phyloP scores from a whole-genome alignment of 2,888 invertebrate genomes.

The Flexamia atlantica region DNA sequence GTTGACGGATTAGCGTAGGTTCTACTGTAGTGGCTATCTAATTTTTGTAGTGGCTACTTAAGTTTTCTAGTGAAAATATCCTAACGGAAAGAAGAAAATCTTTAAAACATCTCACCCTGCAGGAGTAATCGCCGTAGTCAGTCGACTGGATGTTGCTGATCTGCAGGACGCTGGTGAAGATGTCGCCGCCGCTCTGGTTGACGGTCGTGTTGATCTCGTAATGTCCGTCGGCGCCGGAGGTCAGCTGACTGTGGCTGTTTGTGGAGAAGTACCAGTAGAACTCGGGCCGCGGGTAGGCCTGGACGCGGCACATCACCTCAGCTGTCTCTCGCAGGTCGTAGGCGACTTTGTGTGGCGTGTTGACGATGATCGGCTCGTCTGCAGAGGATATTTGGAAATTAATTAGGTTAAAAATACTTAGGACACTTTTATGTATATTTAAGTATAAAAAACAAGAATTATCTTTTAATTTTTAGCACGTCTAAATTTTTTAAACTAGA shows the following conservation, averaged over 20 bases:
- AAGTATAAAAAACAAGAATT: too few relatives aligned
- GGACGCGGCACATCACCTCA: slow-evolving; percentile 91
- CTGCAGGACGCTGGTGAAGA: slow-evolving; percentile 86
- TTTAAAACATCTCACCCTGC: slow-evolving; percentile 85
- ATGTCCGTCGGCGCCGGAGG: slow-evolving; percentile 88
- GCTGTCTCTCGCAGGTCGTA: slow-evolving; percentile 91
- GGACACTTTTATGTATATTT: too few relatives aligned
- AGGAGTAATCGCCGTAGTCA: slow-evolving; percentile 95
- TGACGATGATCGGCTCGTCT: slow-evolving; percentile 92
- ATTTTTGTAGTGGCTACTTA: too few relatives aligned
- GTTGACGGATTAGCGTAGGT: too few relatives aligned
- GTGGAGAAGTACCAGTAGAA: slow-evolving; percentile 94
- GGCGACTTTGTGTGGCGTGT: slow-evolving; percentile 92
- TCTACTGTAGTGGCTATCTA: too few relatives aligned
- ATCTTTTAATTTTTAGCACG: too few relatives aligned
- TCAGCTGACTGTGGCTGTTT: slow-evolving; percentile 85
- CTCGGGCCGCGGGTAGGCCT: slow-evolving; percentile 94
- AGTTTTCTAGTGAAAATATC: too few relatives aligned
- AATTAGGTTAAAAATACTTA: too few relatives aligned
- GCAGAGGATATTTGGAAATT: slow-evolving; percentile 68
- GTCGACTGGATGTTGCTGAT: slow-evolving; percentile 86
- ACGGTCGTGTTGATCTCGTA: slow-evolving; percentile 90
- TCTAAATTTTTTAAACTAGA: too few relatives aligned
- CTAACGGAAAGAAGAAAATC: too few relatives aligned
- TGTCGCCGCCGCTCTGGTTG: slow-evolving; percentile 85